These are phyloP conservation scores for Puntigrus tetrazona DNA, from an alignment of 2,113 vertebrate species.

Conservation along the genomic window DNA sequence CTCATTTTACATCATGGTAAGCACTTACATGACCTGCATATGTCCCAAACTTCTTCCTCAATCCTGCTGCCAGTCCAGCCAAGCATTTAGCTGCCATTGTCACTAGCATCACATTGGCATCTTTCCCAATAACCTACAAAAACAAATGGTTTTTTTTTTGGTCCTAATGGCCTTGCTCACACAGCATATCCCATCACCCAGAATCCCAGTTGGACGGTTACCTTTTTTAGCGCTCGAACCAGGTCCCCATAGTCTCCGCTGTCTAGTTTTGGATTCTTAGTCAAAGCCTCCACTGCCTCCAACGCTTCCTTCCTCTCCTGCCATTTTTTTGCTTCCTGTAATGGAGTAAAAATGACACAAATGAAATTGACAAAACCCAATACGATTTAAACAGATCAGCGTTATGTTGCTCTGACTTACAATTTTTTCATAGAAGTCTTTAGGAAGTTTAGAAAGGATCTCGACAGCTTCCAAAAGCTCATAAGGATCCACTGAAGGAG, in stretches of 20 bases:
- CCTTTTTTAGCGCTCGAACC: conserved; percentile 94
- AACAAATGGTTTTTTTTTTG: not conserved
- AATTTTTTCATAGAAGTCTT: conserved; percentile 99
- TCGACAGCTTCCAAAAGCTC: conserved; percentile 95
- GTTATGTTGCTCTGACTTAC: conserved; percentile 74
- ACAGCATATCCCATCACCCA: not conserved
- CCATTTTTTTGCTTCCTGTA: conserved; percentile 98
- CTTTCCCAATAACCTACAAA: conserved; percentile 92
- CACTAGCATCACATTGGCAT: conserved; percentile 97
- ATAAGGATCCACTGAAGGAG: conserved; percentile 87
- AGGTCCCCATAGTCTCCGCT: conserved; percentile 93
- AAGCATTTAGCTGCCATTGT: conserved; percentile 94
- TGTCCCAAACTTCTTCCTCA: conserved; percentile 97
- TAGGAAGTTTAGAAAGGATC: conserved; percentile 94
- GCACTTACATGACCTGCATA: conserved; percentile 90
- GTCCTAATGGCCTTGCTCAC: not conserved
- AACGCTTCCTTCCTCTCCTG: conserved; percentile 97
- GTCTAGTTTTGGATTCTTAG: conserved; percentile 94
- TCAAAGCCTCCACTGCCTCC: conserved; percentile 86
- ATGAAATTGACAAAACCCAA: not conserved
- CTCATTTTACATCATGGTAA: not conserved
- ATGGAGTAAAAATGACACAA: not conserved
- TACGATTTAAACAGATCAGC: not conserved
- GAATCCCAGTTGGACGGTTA: conserved; percentile 55
- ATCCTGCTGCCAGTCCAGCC: conserved; percentile 86